These are phyloP conservation scores for Antheraea yamamai DNA, from an alignment of 2,888 invertebrate genomes.

Conservation along the genomic window DNA sequence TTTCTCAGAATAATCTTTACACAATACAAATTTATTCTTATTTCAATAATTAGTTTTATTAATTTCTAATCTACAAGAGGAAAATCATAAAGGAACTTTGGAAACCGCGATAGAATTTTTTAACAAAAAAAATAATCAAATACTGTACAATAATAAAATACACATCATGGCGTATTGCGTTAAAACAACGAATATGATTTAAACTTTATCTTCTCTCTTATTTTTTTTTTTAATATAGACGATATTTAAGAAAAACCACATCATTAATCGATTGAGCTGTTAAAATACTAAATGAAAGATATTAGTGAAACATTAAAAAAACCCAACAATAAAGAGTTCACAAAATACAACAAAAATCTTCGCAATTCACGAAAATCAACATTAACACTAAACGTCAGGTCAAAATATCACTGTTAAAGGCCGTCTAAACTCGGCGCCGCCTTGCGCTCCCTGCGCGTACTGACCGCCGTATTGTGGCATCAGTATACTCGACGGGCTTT, in stretches of 20 bases:
- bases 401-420: constrained; percentile 91
- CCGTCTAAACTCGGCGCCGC: constrained; percentile 86
- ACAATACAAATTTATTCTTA: constrained; percentile 22
- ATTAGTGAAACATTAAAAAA: not conserved
- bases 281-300: too few species aligned
- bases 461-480: constrained; percentile 86
- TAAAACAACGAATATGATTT: not conserved
- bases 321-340: not conserved
- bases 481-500: constrained; percentile 81
- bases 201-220: not conserved
- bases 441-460: constrained; percentile 80
- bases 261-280: not conserved
- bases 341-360: constrained; percentile 15
- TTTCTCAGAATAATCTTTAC: not conserved
- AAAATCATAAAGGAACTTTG: constrained; percentile 68
- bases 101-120: constrained; percentile 38
- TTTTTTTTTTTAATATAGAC: not conserved
- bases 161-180: not conserved
- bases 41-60: constrained; percentile 24
- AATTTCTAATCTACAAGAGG: constrained; percentile 38
- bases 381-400: constrained; percentile 82
- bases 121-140: constrained; percentile 42
- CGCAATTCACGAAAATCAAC: not conserved
- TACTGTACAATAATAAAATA: constrained; percentile 24
- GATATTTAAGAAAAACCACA: not conserved